Conservation (phyloP, 2,113 vertebrate genomes). For the Bos indicus region DNA sequence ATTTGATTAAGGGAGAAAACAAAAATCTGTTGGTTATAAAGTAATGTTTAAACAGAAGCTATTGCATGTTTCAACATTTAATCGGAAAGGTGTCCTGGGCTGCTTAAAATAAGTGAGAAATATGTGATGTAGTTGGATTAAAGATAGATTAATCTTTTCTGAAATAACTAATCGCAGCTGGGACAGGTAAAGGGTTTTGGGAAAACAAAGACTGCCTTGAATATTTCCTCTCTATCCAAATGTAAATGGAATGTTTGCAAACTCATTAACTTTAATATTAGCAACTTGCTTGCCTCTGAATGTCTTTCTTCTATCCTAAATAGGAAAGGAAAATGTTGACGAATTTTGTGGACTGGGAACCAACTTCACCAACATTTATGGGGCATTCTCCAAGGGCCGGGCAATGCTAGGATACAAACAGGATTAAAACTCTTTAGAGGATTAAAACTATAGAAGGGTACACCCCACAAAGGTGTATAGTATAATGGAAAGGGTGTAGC, state of each 20-base stretch:
- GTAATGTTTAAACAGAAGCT: conserved; percentile 43
- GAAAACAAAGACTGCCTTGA: conserved; percentile 34
- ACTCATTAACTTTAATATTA: conserved; percentile 57
- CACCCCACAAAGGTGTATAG: neutral
- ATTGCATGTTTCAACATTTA: conserved; percentile 26
- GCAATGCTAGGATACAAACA: neutral
- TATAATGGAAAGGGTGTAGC: neutral
- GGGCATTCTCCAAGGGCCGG: neutral
- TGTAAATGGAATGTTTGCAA: conserved; percentile 47
- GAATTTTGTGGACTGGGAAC: neutral
- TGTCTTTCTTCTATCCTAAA: neutral
- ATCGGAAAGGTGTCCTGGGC: conserved; percentile 33
- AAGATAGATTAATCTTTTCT: conserved; percentile 52
- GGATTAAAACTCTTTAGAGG: neutral
- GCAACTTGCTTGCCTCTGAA: conserved; percentile 24
- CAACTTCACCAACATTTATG: neutral
- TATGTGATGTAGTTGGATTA: conserved; percentile 8
- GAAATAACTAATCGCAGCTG: conserved; percentile 51
- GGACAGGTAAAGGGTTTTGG: conserved; percentile 24
- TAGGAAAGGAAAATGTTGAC: conserved; percentile 32
- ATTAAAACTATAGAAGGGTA: neutral
- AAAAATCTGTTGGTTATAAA: conserved; percentile 27
- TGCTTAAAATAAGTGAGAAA: conserved; percentile 49
- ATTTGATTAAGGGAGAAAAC: conserved; percentile 44
- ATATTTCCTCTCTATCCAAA: conserved; percentile 28